Percentiles rank a stretch among this genome's conserved stretches.
phyloP scores from a whole-genome alignment of 2,888 invertebrate genomes.

The Scaptomyza caliginosa region DNA sequence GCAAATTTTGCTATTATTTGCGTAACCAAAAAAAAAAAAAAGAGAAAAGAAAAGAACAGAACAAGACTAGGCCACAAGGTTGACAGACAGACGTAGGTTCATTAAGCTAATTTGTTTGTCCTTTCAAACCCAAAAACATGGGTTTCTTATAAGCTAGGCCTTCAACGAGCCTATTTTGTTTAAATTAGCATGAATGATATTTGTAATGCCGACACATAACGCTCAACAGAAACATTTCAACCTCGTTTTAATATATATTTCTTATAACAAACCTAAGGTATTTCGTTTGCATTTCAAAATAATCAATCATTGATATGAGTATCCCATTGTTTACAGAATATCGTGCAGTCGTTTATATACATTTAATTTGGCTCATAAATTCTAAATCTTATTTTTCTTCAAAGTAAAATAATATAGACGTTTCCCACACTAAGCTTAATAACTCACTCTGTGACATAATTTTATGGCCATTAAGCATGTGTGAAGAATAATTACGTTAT shows the following conservation, averaged over 20 bases:
- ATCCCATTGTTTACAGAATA: not conserved
- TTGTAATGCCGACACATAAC: not conserved
- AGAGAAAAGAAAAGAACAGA: conserved; percentile 1
- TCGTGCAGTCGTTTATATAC: not conserved
- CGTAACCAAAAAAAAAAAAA: conserved; percentile 9
- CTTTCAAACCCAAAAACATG: conserved; percentile 1
- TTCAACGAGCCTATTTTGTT: no score
- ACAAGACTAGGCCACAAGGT: conserved; percentile 3
- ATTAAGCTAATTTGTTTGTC: conserved; percentile 24
- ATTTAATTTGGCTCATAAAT: not conserved
- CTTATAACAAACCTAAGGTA: no score
- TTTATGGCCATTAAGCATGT: no score
- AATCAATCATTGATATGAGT: not conserved
- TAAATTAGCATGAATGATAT: not conserved
- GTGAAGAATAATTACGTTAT: no score
- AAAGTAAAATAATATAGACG: no score
- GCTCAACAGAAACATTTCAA: no score
- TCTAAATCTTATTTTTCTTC: not conserved
- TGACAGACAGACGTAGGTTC: conserved; percentile 9
- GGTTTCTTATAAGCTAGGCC: no score
- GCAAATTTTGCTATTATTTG: conserved; percentile 46
- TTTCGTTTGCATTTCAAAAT: no score
- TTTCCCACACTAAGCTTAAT: not conserved
- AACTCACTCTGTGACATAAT: not conserved
- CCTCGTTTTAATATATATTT: no score